phyloP scores from a whole-genome alignment of 2,113 vertebrate species.

The Tinamus guttatus region DNA sequence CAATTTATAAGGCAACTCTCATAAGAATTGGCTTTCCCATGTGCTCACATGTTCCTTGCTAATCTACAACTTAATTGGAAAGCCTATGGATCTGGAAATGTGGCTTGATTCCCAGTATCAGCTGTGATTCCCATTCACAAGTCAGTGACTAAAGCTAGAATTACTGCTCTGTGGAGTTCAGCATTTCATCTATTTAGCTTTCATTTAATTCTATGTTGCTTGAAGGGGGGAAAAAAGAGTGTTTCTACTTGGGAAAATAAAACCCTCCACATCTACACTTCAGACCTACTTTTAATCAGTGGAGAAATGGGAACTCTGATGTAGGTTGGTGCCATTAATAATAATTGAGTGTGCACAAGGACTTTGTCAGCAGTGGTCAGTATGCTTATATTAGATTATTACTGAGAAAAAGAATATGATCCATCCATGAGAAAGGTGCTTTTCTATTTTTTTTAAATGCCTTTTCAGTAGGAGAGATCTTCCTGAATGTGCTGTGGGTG shows the following conservation, averaged over 20 bases:
- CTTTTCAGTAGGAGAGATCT: background rate
- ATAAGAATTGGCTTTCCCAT: background rate
- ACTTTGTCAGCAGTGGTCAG: background rate
- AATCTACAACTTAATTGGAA: background rate
- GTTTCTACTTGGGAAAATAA: background rate
- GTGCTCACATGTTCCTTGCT: background rate
- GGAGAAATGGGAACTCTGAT: background rate
- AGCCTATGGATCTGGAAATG: background rate
- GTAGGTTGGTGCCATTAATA: background rate
- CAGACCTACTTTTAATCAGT: background rate
- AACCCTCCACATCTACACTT: background rate
- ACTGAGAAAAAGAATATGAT: background rate
- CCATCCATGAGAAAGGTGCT: background rate
- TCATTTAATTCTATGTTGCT: background rate
- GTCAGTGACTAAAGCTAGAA: conserved; percentile 1
- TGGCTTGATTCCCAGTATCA: background rate
- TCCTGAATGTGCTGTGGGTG: background rate
- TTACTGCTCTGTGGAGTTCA: background rate
- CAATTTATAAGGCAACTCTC: background rate
- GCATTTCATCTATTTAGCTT: background rate
- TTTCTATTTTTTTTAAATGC: background rate
- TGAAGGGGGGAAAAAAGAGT: background rate
- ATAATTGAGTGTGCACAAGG: background rate
- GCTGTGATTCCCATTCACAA: background rate
- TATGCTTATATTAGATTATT: background rate